A percentile compares a stretch with the other conserved stretches of the same genome.
Conservation (phyloP, 1,140 invertebrate genomes). For the Ridgeia piscesae region DNA sequence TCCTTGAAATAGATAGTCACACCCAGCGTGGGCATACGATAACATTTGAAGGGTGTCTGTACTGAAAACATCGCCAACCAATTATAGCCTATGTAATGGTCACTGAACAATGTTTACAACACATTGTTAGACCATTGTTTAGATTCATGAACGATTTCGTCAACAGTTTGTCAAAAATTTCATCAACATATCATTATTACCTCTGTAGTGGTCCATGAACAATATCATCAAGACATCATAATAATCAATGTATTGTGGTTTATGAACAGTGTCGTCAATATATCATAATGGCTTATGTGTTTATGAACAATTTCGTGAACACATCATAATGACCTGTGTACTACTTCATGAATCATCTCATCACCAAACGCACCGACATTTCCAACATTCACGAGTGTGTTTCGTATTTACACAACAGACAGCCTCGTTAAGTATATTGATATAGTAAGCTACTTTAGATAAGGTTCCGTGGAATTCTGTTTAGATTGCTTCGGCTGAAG, state of each 20-base stretch:
- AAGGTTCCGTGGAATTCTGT: neutral
- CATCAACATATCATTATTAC: too few relatives aligned
- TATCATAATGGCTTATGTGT: too few relatives aligned
- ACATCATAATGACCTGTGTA: neutral
- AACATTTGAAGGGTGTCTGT: neutral
- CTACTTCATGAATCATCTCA: neutral
- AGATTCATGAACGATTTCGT: too few relatives aligned
- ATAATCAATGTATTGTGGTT: too few relatives aligned
- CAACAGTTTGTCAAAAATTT: too few relatives aligned
- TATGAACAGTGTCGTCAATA: too few relatives aligned
- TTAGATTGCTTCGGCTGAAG: neutral
- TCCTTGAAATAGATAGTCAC: neutral
- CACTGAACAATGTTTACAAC: too few relatives aligned
- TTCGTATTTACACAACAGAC: neutral
- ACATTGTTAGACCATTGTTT: too few relatives aligned
- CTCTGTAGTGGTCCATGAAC: too few relatives aligned
- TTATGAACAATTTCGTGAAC: too few relatives aligned
- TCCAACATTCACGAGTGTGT: neutral
- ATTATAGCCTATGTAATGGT: too few relatives aligned
- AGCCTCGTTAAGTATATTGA: neutral
- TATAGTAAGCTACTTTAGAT: neutral
- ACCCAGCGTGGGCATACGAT: neutral
- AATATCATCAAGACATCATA: neutral
- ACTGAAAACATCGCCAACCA: neutral
- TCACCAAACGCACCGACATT: neutral